Evolutionary conservation across 2,113 vertebrate species (phyloP), one percentile per base, ranked within the genome.

Genomic region (Tragulus kanchil): DNA sequence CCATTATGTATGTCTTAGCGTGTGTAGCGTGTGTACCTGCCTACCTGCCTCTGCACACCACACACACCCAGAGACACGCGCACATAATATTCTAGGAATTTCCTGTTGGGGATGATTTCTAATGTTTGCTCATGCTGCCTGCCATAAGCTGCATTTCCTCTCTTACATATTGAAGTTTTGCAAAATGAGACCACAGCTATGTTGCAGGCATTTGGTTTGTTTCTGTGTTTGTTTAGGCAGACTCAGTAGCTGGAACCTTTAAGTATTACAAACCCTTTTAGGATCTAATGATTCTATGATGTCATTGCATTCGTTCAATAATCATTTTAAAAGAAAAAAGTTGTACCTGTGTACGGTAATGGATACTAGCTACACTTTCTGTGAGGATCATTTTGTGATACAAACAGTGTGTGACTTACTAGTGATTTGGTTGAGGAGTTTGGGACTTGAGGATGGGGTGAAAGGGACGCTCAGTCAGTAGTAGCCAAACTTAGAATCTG

Each of bases 1-100:
- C 42, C 5, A 10, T n/a, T 21, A 0, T 0, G 16, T 6, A 5
- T 28, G 8, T 54, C 56, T 28, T 54, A 31, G 4, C 3, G 12
- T 31, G 3, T 15, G 3, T 67, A 19, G 77, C 52, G 48, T 81
- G 52, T 25, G 31, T 56, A 5, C 54, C 19, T 81, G 14, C 52
- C 31, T 58, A 58, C 6, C 19, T 36, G 77, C 52, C 17, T 21
- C 1, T 19, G n/a, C 6, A 23, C 28, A 28, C 26, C 11, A 14
- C 23, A 48, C 5, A 23, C 48, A 45, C 42, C 11, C 54, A 54
- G 52, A 5, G 31, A 8, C 11, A 6, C 23, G 6, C 19, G 5
- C 31, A 16, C 25, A 45, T 8, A 10, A 19, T 14, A 5, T 25
- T 54, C 64, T 45, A 3, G 25, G 77, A 23, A 23, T 17, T 17